Base-by-base conservation (phyloP, 1,140 invertebrate species). In the Calosoma granatense region DNA sequence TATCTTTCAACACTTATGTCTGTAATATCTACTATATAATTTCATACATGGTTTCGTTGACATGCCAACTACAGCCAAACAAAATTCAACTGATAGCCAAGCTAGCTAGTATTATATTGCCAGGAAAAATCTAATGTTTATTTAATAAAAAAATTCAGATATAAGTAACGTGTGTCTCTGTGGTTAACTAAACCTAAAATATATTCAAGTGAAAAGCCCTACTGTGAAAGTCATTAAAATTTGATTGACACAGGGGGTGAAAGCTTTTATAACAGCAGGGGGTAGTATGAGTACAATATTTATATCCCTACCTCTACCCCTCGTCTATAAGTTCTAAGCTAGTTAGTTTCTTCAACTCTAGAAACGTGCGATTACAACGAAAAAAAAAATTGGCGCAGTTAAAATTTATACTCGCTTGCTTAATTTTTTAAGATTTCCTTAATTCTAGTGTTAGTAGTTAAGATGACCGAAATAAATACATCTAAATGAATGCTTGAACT, bases 181-280 rank as follows among this genome's bases (percentile, higher is more conserved):
- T 17, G 41, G 41, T 47, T 47, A 17, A 17, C 17, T 17, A 4
- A 47, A 47, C 17, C 41, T 47, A 47, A 47, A 47, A 17, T 17
- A 47, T 47, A 47, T 47, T 47, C 26, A 36, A 36, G 6, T 36
- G n/a, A 36, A 36, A 36, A 36, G 6, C 41, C 41, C 41, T 17
- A 17, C 41, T 47, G 15, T 6, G 15, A 47, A 47, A 47, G 41
- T 47, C 41, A 47, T 47, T 47, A 47, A 47, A 47, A 11, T 47
- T 47, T 47, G 41, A 47, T 47, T 47, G 41, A 47, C 41, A 17
- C 41, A 17, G n/a, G 17, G 41, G 41, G 41, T 47, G 41, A 47
- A 17, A 47, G 17, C 41, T 47, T 47, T 47, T 47, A 47, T 47
- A 17, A 17, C 17, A n/a, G 9, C 4, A 47, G 41, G 41, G 41